Percentiles rank a stretch among this genome's conserved stretches.
Conservation (phyloP, 1,140 invertebrate species). For the Atta cephalotes region DNA sequence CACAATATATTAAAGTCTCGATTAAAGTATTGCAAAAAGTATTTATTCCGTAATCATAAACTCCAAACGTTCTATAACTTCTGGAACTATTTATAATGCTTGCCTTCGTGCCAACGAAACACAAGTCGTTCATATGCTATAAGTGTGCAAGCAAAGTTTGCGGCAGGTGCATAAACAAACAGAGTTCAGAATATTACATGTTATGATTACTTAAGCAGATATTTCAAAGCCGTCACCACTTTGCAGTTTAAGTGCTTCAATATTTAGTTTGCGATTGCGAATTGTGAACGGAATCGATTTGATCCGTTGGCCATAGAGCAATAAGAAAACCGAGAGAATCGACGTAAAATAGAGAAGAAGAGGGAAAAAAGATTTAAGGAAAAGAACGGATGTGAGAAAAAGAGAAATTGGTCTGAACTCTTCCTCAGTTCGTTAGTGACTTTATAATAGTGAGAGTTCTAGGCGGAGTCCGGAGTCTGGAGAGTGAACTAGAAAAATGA, state of each 20-base stretch:
- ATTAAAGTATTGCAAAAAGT: slow-evolving; percentile 13
- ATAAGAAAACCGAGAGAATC: slow-evolving; percentile 45
- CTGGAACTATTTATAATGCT: slow-evolving; percentile 44
- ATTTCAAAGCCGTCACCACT: slow-evolving; percentile 50
- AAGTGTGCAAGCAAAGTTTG: slow-evolving; percentile 49
- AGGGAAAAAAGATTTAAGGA: not conserved
- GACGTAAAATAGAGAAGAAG: not conserved
- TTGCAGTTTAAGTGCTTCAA: slow-evolving; percentile 64
- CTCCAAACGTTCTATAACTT: slow-evolving; percentile 57
- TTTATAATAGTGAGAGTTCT: slow-evolving; percentile 79
- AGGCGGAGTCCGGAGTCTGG: slow-evolving; percentile 34
- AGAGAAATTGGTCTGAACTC: slow-evolving; percentile 69
- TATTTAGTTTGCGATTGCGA: slow-evolving; percentile 67
- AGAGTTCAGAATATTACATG: slow-evolving; percentile 52
- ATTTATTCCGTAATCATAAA: not conserved
- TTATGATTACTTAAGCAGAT: slow-evolving; percentile 36
- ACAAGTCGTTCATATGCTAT: slow-evolving; percentile 42
- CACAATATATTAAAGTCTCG: not conserved
- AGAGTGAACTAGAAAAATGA: slow-evolving; percentile 74
- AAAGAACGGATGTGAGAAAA: slow-evolving; percentile 3
- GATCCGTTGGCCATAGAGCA: slow-evolving; percentile 46
- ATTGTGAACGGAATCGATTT: slow-evolving; percentile 71
- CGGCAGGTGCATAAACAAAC: slow-evolving; percentile 55
- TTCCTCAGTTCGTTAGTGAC: slow-evolving; percentile 82
- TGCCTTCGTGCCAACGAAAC: slow-evolving; percentile 52